phyloP scores from a whole-genome alignment of 2,113 vertebrate genomes.

The Ptyas mucosa region DNA sequence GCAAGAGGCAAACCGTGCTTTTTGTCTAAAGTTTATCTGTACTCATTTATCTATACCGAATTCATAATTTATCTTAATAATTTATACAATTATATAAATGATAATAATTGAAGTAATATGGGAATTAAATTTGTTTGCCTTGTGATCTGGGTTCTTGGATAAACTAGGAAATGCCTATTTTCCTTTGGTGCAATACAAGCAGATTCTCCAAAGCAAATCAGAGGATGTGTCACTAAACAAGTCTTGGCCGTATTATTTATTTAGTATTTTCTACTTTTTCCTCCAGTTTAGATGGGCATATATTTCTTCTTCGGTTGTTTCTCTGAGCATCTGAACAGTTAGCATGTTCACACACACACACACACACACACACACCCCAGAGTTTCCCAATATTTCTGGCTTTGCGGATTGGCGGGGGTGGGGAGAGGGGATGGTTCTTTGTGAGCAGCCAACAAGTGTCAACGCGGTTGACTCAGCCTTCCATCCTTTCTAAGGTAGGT shows the following conservation, averaged over 20 bases:
- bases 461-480: too few species aligned
- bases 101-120: not conserved
- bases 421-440: not conserved
- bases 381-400: not conserved
- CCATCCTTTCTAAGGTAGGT: too few species aligned
- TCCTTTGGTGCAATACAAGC: not conserved
- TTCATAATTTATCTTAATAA: not conserved
- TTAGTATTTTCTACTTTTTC: not conserved
- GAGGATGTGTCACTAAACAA: not conserved
- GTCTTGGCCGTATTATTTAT: not conserved
- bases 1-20: slow-evolving; percentile 35
- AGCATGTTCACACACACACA: not conserved
- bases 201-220: not conserved
- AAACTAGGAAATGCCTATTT: not conserved
- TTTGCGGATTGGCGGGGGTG: not conserved
- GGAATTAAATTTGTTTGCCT: not conserved
- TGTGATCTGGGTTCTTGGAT: not conserved
- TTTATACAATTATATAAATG: not conserved
- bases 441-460: not conserved
- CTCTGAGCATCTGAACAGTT: slow-evolving; percentile 32
- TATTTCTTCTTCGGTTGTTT: not conserved
- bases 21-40: not conserved
- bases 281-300: not conserved
- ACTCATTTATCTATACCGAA: not conserved
- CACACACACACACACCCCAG: not conserved